Base-by-base conservation (phyloP, 2,888 invertebrate genomes). In the Stomorhina lunata region DNA sequence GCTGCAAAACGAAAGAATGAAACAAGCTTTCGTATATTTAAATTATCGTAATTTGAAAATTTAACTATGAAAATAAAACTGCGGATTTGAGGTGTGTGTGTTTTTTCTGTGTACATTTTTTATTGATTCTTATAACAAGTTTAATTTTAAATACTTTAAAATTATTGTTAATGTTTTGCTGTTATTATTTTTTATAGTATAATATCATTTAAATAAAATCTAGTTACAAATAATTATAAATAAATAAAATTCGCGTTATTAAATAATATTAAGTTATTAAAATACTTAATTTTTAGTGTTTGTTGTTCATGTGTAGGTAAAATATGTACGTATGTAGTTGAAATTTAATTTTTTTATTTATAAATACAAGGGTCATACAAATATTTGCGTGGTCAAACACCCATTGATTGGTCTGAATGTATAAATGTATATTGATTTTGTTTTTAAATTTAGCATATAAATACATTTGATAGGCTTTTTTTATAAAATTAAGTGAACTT, bases 201-300 rank as follows among this genome's bases (percentile, higher is more conserved):
- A 25, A 40, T 40, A 17, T 40, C 15, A 7, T 57, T 27, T 66
- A 37, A 48, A 66, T 45, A 68, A 50, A 29, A 65, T 34, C 15
- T 69, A 40, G 61, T 40, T 43, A 32, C 61, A 61, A 43, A 22
- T 50, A 50, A 45, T 37, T 73, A 48, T 7, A 61, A 73, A 78
- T 79, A 79, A 79, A 79, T 79, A 82, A 79, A 78, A 69, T 79
- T 82, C 69, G 65, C 48, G 53, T 59, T 63, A 29, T 75, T 76
- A 61, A 77, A 63, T 63, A 25, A 32, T 55, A 61, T 82, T 82
- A 82, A 79, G 79, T 79, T 79, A 61, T 50, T 78, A 71, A 65
- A 75, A 66, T 40, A 59, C 20, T 34, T 27, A n/a, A 15, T 10
- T 43, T 55, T 61, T 22, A 17, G 10, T 29, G 4, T 7, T 12